These are phyloP conservation scores for Parnassius apollo DNA, from an alignment of 2,888 invertebrate genomes.

Conservation along the genomic window DNA sequence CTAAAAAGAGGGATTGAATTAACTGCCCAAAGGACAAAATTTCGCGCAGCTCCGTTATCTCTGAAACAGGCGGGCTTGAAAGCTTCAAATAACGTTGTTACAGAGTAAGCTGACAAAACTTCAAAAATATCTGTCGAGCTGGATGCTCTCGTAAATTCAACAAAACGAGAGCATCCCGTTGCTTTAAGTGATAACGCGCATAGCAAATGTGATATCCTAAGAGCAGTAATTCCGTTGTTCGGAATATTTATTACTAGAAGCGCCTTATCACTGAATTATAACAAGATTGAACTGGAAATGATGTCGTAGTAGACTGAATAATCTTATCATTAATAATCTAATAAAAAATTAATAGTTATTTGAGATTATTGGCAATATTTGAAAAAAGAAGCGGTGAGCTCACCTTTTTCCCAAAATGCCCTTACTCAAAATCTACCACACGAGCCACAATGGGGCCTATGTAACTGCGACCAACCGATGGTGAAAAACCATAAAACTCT, in stretches of 20 bases:
- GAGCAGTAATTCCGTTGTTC: slow-evolving; percentile 15
- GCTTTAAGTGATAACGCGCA: slow-evolving; percentile 26
- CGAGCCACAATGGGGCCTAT: too few relatives aligned
- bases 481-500: too few relatives aligned
- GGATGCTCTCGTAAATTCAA: slow-evolving; percentile 25
- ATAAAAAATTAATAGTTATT: too few relatives aligned
- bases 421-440: too few relatives aligned
- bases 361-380: too few relatives aligned
- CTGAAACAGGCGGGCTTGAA: slow-evolving; percentile 17
- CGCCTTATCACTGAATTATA: not conserved
- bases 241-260: slow-evolving; percentile 10
- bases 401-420: too few relatives aligned
- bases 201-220: slow-evolving; percentile 20
- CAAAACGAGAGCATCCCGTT: slow-evolving; percentile 18
- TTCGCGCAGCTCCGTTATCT: slow-evolving; percentile 12
- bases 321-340: too few relatives aligned
- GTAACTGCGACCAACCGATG: too few relatives aligned
- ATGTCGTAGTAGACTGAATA: too few relatives aligned
- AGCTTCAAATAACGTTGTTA: slow-evolving; percentile 16
- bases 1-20: slow-evolving; percentile 12
- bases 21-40: slow-evolving; percentile 20
- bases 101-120: slow-evolving; percentile 16
- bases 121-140: slow-evolving; percentile 23
- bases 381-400: too few relatives aligned
- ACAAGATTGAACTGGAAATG: too few relatives aligned